Percentiles rank a stretch among this genome's conserved stretches.
Evolutionary conservation across 2,113 vertebrate genomes (phyloP).

Genomic region (Mormoops blainvillei): DNA sequence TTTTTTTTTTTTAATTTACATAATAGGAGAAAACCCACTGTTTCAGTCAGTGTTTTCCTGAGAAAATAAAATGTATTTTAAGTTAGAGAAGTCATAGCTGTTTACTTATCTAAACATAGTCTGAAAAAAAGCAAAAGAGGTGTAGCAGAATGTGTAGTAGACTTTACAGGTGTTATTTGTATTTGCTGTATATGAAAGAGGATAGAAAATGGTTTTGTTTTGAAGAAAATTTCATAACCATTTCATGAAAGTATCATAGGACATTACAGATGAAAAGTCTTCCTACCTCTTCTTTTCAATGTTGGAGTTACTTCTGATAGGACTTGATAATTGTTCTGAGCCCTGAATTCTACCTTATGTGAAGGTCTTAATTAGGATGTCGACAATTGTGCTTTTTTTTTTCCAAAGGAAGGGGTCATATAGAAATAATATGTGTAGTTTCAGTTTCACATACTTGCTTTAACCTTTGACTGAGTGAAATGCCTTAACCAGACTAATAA

Average conservation of each 20-base stretch:
- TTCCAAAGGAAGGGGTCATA: not conserved
- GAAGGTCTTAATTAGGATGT: not conserved
- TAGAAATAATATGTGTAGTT: not conserved
- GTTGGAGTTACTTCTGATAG: not conserved
- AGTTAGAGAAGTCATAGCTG: not conserved
- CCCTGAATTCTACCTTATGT: not conserved
- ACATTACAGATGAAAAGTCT: not conserved
- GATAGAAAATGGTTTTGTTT: not conserved
- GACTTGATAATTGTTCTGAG: not conserved
- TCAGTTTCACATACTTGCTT: not conserved
- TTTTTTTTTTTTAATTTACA: not conserved
- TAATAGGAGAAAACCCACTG: not conserved
- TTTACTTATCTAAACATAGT: not conserved
- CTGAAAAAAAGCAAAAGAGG: not conserved
- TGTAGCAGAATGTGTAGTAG: not conserved
- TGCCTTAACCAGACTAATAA: not conserved
- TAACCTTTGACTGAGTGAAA: not conserved
- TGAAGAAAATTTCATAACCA: not conserved
- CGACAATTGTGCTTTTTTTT: not conserved
- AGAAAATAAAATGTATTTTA: conserved; percentile 7
- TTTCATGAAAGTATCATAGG: not conserved
- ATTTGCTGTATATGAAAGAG: not conserved
- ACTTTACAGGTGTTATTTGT: not conserved
- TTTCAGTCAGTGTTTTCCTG: not conserved
- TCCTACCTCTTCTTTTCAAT: not conserved